A percentile compares a stretch with the other conserved stretches of the same genome.
Conservation (phyloP, 2,113 vertebrate species). For the Plestiodon gilberti region DNA sequence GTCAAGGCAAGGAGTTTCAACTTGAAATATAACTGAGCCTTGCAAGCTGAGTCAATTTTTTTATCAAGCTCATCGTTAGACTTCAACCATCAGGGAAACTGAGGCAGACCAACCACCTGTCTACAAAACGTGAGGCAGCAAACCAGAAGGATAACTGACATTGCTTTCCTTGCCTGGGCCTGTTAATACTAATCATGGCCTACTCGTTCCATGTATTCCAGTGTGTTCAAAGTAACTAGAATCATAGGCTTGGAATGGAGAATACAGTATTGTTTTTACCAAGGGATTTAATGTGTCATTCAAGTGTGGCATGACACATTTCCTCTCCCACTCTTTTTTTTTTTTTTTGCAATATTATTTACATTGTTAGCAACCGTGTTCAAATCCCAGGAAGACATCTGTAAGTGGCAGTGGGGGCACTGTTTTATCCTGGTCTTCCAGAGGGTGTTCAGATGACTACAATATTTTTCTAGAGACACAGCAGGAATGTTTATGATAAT, state of each 20-base stretch:
- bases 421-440: conserved; percentile 52
- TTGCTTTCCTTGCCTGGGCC: neutral
- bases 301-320: neutral
- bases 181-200: neutral
- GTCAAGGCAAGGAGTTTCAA: no score
- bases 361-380: conserved; percentile 40
- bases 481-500: conserved; percentile 76
- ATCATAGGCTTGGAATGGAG: neutral
- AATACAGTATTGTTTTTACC: neutral
- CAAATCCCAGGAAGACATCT: conserved; percentile 46
- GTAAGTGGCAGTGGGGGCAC: conserved; percentile 47
- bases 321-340: no score
- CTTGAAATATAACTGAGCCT: neutral
- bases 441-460: conserved; percentile 43
- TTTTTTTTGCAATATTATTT: conserved; percentile 61
- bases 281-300: neutral
- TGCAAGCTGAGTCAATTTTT: neutral
- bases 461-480: conserved; percentile 69
- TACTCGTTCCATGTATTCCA: no score
- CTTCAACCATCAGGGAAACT: neutral
- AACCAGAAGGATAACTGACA: neutral
- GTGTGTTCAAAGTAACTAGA: neutral
- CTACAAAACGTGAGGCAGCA: neutral
- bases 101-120: neutral
- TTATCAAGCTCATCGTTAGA: neutral